Evolutionary conservation across 2,113 vertebrate genomes (phyloP).

Genomic region (Anseranas semipalmata): DNA sequence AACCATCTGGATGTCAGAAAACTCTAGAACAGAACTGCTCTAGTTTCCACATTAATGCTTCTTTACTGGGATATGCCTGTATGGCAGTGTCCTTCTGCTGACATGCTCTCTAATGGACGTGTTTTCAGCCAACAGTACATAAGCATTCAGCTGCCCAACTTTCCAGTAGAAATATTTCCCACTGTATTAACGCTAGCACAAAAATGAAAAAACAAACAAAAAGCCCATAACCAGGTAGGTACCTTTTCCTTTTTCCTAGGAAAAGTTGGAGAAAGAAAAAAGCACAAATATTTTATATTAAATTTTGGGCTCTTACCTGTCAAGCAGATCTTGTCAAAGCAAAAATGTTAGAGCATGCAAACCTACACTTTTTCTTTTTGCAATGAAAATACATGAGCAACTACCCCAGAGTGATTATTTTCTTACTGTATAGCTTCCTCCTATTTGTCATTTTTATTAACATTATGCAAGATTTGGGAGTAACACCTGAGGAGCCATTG

Average conservation of each 20-base stretch:
- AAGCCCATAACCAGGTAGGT: background rate
- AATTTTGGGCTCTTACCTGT: background rate
- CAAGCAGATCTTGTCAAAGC: background rate
- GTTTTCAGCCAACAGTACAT: background rate
- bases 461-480: background rate
- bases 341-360: background rate
- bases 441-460: background rate
- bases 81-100: background rate
- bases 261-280: background rate
- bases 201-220: background rate
- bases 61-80: background rate
- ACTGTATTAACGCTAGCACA: background rate
- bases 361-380: background rate
- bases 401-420: background rate
- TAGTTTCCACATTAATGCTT: background rate
- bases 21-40: background rate
- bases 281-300: background rate
- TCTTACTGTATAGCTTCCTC: background rate
- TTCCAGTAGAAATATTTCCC: background rate
- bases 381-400: background rate
- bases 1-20: background rate
- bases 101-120: background rate
- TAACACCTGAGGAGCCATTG: background rate
- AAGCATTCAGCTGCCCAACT: background rate
- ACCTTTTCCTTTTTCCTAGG: background rate